Conservation (phyloP, 2,113 vertebrate genomes). For the Alethe diademata region DNA sequence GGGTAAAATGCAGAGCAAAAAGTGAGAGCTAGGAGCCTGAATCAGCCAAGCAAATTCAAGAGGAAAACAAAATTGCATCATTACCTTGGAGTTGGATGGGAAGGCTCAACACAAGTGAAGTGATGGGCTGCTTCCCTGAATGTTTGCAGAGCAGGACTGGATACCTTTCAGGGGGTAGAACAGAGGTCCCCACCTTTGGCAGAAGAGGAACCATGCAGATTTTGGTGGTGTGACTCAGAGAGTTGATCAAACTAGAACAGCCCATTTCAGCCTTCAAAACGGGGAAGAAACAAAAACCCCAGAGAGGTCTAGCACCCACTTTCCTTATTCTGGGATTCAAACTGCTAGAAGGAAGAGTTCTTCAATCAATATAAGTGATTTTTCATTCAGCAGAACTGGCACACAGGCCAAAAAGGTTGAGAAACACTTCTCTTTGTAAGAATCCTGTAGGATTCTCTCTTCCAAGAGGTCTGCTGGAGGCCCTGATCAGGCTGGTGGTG, state of each 20-base stretch:
- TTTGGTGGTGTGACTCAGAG: fast-evolving
- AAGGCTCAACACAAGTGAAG: neutral
- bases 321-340: neutral
- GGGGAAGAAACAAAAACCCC: neutral
- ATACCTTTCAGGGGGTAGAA: neutral
- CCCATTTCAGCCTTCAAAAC: neutral
- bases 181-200: neutral
- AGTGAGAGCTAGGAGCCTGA: neutral
- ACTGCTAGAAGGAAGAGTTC: neutral
- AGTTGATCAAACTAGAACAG: neutral
- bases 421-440: neutral
- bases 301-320: neutral
- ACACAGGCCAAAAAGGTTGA: neutral
- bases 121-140: neutral
- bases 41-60: neutral
- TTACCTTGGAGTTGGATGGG: neutral
- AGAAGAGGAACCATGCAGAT: neutral
- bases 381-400: neutral
- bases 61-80: neutral
- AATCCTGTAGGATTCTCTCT: neutral
- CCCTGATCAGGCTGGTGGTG: neutral
- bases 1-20: neutral
- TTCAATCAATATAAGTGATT: slow-evolving; percentile 19
- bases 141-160: neutral
- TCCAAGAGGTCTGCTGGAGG: neutral